phyloP scores from a whole-genome alignment of 2,888 invertebrate genomes.

The Philaethria dido region DNA sequence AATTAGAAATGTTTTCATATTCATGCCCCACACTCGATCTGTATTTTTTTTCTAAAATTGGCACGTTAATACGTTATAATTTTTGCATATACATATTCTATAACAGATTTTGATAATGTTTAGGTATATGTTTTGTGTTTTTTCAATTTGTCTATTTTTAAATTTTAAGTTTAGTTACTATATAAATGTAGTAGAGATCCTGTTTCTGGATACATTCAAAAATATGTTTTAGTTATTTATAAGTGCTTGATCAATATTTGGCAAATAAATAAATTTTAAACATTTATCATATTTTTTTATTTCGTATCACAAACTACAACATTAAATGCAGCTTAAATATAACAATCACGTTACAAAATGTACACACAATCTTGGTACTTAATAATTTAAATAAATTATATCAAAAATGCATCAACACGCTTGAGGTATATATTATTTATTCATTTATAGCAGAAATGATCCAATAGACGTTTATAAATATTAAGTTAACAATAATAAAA shows the following conservation, averaged over 20 bases:
- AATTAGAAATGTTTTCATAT: no score
- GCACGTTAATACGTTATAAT: no score
- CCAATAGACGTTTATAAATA: conserved; percentile 1
- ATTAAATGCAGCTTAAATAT: conserved; percentile 80
- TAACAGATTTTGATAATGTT: no score
- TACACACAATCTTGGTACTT: conserved; percentile 57
- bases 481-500: conserved; percentile 30
- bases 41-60: no score
- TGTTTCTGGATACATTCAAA: not conserved
- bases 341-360: conserved; percentile 78
- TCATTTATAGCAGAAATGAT: conserved; percentile 11
- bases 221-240: not conserved
- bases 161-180: conserved; percentile 20
- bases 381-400: conserved; percentile 58
- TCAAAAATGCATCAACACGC: conserved; percentile 45
- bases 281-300: conserved; percentile 65
- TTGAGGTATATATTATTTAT: conserved; percentile 39
- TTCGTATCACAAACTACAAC: conserved; percentile 77
- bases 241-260: conserved; percentile 25
- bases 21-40: no score
- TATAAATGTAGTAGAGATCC: not conserved
- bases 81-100: no score
- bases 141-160: conserved; percentile 1
- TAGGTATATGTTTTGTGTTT: no score
- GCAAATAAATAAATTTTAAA: conserved; percentile 54